These are phyloP conservation scores for Eidolon helvum DNA, from an alignment of 2,113 vertebrate genomes.

Conservation along the genomic window DNA sequence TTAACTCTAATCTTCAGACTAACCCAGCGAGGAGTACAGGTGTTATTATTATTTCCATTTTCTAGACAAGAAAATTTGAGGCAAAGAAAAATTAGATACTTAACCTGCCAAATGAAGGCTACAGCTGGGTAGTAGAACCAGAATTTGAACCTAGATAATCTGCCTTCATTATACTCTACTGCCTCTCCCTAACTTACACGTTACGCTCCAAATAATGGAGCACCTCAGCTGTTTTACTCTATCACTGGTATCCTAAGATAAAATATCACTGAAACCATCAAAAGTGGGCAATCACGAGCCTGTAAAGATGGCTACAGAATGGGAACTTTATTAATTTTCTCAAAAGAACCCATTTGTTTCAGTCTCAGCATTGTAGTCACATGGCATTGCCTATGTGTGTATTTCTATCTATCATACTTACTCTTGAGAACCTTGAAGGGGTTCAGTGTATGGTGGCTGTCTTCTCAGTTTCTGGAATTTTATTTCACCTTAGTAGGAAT, in stretches of 20 bases:
- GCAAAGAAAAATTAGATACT: not conserved
- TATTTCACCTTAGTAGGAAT: slow-evolving; percentile 23
- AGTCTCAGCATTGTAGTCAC: slow-evolving; percentile 58
- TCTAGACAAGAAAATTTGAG: slow-evolving; percentile 18
- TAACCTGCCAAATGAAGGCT: not conserved
- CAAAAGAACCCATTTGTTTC: slow-evolving; percentile 74
- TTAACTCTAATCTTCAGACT: not conserved
- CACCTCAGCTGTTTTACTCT: not conserved
- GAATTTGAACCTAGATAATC: not conserved
- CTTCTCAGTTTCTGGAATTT: slow-evolving; percentile 28
- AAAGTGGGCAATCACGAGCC: slow-evolving; percentile 54
- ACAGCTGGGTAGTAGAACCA: not conserved
- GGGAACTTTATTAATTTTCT: slow-evolving; percentile 61
- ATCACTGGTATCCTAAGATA: not conserved
- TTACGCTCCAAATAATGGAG: not conserved
- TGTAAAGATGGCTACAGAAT: slow-evolving; percentile 69
- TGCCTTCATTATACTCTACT: not conserved
- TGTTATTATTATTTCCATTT: slow-evolving; percentile 4
- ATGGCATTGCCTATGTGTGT: slow-evolving; percentile 56
- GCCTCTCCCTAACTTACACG: not conserved
- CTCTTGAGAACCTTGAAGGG: slow-evolving; percentile 50
- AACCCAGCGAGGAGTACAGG: not conserved
- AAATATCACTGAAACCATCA: not conserved
- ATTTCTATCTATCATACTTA: slow-evolving; percentile 53
- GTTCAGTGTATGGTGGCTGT: not conserved